These are phyloP conservation scores for Habrosyne pyritoides DNA, from an alignment of 2,888 invertebrate species.

Conservation along the genomic window DNA sequence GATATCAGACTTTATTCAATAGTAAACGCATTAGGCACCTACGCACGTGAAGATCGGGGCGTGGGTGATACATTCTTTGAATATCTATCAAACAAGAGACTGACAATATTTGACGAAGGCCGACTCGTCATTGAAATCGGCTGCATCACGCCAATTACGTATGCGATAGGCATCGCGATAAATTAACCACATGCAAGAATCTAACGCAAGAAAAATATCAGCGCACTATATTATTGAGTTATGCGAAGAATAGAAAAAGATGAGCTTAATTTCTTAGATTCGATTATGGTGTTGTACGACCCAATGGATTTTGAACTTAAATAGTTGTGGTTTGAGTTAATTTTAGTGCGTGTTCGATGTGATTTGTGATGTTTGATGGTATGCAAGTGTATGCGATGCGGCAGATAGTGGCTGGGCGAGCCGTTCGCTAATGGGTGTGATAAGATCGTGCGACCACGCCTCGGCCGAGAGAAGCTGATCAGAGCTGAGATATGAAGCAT, in stretches of 20 bases:
- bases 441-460: constrained; percentile 79
- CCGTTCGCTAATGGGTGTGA: constrained; percentile 76
- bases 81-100: constrained; percentile 63
- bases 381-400: constrained; percentile 55
- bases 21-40: constrained; percentile 72
- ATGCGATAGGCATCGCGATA: constrained; percentile 55
- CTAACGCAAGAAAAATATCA: constrained; percentile 58
- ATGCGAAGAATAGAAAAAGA: constrained; percentile 36
- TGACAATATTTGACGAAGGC: constrained; percentile 60
- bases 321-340: constrained; percentile 21
- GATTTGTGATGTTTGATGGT: constrained; percentile 51
- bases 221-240: constrained; percentile 55
- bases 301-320: constrained; percentile 33
- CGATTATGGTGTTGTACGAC: constrained; percentile 14
- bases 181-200: constrained; percentile 45
- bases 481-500: not conserved
- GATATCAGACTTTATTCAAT: constrained; percentile 65
- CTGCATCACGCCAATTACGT: constrained; percentile 76
- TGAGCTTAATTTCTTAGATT: constrained; percentile 39
- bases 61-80: constrained; percentile 66
- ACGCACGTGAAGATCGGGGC: constrained; percentile 38
- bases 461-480: constrained; percentile 40
- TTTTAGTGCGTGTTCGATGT: constrained; percentile 21
- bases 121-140: constrained; percentile 63
- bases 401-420: constrained; percentile 74